Evolutionary conservation across 2,888 invertebrate species (phyloP), one percentile per base, ranked within the genome.

Genomic region (Malthinus seriepunctatus): DNA sequence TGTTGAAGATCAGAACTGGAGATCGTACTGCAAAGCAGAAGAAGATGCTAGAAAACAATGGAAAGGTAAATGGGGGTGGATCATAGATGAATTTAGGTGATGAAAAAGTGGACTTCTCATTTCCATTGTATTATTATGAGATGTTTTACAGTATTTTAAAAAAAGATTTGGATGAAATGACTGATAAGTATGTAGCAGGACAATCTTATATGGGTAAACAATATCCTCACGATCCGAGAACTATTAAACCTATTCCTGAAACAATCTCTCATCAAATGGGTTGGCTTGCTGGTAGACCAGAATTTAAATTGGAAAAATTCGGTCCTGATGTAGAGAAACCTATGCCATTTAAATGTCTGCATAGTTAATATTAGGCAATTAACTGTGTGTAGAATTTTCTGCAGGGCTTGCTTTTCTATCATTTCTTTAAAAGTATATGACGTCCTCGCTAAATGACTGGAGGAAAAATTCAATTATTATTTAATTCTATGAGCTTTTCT

Each of bases 221-320:
- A 10, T 15, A 38, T 33, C 50, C 52, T 11, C 63, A 64, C 35
- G 15, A 10, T 10, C n/a, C 9, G 9, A 62, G 67, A 45, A 55
- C 42, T 9, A 56, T 66, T 8, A 37, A 49, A 32, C 67, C 67
- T 1, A 45, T 63, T 42, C 64, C 68, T 4, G 34, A 57, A 4
- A 59, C 63, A 6, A 54, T 54, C 1, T 65, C 65, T 46, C 65
- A 64, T 39, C 62, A 64, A 44, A 65, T 66, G 32, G 68, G 68
- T 7, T 68, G 67, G 67, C 32, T 66, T n/a, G 32, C 53, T 8
- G 45, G 14, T 9, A 53, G 39, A 15, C 52, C 59, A 3, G 66
- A 65, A 33, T 68, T 68, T 53, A 34, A 49, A 11, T 51, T 67
- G 37, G 63, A 67, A 44, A 61, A 58, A 23, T 66, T 63, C 42